A percentile compares a stretch with the other conserved stretches of the same genome.
Conservation (phyloP, 1,140 invertebrate species). For the Calosoma granatense region DNA sequence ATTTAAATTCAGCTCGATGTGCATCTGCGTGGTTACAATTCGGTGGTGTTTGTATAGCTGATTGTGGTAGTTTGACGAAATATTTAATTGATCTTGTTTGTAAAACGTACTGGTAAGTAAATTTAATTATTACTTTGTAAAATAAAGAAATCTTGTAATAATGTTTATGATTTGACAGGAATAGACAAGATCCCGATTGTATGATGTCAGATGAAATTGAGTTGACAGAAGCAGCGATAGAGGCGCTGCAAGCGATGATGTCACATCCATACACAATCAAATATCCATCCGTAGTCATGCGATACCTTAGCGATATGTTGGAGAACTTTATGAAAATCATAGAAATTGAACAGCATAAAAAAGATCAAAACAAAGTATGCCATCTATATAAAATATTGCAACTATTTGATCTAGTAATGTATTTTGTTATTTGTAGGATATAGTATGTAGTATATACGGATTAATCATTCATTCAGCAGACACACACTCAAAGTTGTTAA, state of each 20-base stretch:
- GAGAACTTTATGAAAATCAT: constrained; percentile 33
- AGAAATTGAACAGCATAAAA: constrained; percentile 22
- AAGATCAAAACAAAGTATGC: constrained; percentile 28
- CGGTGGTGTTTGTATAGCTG: constrained; percentile 28
- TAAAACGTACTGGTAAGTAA: constrained; percentile 32
- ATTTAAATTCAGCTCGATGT: constrained; percentile 45
- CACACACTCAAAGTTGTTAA: constrained; percentile 49
- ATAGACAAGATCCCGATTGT: constrained; percentile 33
- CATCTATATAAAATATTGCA: background rate
- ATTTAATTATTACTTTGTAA: background rate
- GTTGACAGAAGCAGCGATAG: constrained; percentile 48
- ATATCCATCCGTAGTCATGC: constrained; percentile 25
- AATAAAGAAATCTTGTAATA: background rate
- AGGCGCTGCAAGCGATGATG: constrained; percentile 41
- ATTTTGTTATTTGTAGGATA: constrained; percentile 32
- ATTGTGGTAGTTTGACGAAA: constrained; percentile 27
- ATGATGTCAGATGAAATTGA: constrained; percentile 41
- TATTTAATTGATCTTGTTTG: constrained; percentile 32
- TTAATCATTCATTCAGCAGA: constrained; percentile 54
- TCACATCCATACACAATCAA: constrained; percentile 27
- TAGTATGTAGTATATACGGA: constrained; percentile 46
- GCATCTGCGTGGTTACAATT: constrained; percentile 52
- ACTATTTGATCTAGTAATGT: background rate
- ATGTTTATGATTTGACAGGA: constrained; percentile 22
- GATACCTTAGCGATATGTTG: constrained; percentile 27